phyloP scores from a whole-genome alignment of 2,888 invertebrate genomes.

The Petrolisthes cinctipes region DNA sequence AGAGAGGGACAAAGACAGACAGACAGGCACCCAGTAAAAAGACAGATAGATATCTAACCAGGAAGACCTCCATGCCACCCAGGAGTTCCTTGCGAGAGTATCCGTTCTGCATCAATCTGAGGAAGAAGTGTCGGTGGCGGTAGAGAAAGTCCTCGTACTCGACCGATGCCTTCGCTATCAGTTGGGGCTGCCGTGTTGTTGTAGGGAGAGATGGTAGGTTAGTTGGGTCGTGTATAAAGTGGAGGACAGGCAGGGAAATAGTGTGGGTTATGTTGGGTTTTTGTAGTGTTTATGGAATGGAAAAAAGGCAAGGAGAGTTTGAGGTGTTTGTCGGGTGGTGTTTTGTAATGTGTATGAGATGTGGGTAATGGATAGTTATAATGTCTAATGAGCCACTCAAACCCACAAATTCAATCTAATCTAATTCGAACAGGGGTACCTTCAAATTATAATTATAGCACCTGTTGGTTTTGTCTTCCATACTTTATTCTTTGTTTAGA shows the following conservation, averaged over 20 bases:
- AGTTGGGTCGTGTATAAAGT: not conserved
- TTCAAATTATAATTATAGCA: too few relatives aligned
- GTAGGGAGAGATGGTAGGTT: not conserved
- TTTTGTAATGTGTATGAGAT: too few relatives aligned
- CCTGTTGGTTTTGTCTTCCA: too few relatives aligned
- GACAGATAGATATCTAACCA: not conserved
- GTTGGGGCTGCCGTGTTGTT: slow-evolving; percentile 32
- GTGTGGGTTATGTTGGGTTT: not conserved
- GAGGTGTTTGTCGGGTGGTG: too few relatives aligned
- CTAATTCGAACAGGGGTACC: too few relatives aligned
- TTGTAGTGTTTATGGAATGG: not conserved
- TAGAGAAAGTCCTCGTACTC: slow-evolving; percentile 51
- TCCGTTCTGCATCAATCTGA: slow-evolving; percentile 37
- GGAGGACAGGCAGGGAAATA: too few relatives aligned
- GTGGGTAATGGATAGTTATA: too few relatives aligned
- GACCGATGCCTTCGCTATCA: slow-evolving; percentile 29
- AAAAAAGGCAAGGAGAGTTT: not conserved
- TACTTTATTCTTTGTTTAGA: too few relatives aligned
- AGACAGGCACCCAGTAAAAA: too few relatives aligned
- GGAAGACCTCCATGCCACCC: slow-evolving; percentile 40
- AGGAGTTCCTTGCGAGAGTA: slow-evolving; percentile 55
- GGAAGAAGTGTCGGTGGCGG: slow-evolving; percentile 53
- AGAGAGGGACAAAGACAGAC: too few relatives aligned
- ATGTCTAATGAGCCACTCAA: too few relatives aligned
- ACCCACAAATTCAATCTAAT: too few relatives aligned